Evolutionary conservation across 2,888 invertebrate genomes (phyloP), one percentile per base, ranked within the genome.

Genomic region (Aradus depressus): DNA sequence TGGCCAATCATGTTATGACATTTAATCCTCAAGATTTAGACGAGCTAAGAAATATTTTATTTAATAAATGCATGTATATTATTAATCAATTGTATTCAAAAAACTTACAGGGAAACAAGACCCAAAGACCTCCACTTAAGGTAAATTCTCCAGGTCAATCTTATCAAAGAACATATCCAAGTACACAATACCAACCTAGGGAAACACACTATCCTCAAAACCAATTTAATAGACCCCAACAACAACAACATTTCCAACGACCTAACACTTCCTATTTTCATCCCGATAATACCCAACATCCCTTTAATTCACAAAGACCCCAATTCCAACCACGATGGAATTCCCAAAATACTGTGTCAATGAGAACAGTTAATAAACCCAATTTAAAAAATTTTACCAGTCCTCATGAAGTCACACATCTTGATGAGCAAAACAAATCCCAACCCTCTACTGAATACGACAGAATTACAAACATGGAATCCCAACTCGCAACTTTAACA

Each of bases 261-360:
- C n/a, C 31, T 10, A 31, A 31, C n/a, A 31, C 2, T 31, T 31
- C 10, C 2, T 12, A 31, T 31, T 31, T 10, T 10, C 12, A 37
- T 3, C 37, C 10, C 12, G 12, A 8, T 37, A 10, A 10, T 12
- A 10, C n/a, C 16, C 10, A 37, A 14, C 37, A n/a, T n/a, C n/a
- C n/a, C n/a, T n/a, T n/a, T n/a, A n/a, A n/a, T n/a, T n/a, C n/a
- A n/a, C n/a, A 2, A 10, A 37, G 37, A 14, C 12, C 12, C 10
- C 2, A n/a, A n/a, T 37, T 14, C 18, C 12, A 37, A 10, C n/a
- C 37, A 14, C 37, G 14, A 10, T 2, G 10, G 16, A n/a, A 37
- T 16, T n/a, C n/a, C 37, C 18, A n/a, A 14, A 37, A 37, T 37
- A 37, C 37, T 14, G 41, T 41, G 10, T 41, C 41, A n/a, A 41